Percentiles rank a stretch among this genome's conserved stretches.
These are phyloP conservation scores for Rachycentron canadum DNA, from an alignment of 2,797 vertebrate species.

Conservation along the genomic window DNA sequence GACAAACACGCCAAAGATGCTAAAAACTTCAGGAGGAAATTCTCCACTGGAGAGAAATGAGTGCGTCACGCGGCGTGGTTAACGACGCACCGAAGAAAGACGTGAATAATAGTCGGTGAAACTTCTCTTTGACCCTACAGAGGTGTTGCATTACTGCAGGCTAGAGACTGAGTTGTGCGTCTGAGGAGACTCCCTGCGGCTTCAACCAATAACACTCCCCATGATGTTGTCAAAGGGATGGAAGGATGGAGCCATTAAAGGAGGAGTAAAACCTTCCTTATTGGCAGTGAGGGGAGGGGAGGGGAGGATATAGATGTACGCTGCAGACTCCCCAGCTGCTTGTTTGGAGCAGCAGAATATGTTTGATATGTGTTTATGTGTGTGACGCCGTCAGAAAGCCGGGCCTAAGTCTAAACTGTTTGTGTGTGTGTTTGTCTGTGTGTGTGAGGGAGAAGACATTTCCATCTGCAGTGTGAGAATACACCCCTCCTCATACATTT, in stretches of 20 bases:
- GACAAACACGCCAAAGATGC: neutral
- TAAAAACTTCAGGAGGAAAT: too few relatives aligned
- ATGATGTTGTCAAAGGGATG: slow-evolving; percentile 54
- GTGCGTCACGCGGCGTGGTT: neutral
- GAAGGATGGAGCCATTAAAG: slow-evolving; percentile 49
- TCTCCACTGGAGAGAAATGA: neutral
- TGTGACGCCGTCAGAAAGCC: slow-evolving; percentile 37
- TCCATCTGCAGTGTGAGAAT: slow-evolving; percentile 64
- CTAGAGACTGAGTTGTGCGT: slow-evolving; percentile 35
- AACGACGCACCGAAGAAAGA: slow-evolving; percentile 13
- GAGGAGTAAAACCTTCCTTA: slow-evolving; percentile 59
- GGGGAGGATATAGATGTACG: slow-evolving; percentile 59
- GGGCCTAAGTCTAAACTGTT: slow-evolving; percentile 40
- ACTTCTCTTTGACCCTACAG: slow-evolving; percentile 41
- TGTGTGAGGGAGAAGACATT: slow-evolving; percentile 50
- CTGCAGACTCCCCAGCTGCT: slow-evolving; percentile 45
- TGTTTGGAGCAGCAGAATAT: slow-evolving; percentile 35
- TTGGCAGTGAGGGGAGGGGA: slow-evolving; percentile 46
- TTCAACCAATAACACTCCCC: slow-evolving; percentile 58
- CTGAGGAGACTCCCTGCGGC: slow-evolving; percentile 56
- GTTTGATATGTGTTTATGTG: slow-evolving; percentile 40
- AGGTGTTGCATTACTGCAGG: slow-evolving; percentile 54
- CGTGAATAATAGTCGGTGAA: slow-evolving; percentile 20
- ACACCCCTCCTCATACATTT: slow-evolving; percentile 51
- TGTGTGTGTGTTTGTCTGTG: slow-evolving; percentile 27